Evolutionary conservation across 37 sponge, comb jelly and placozoan species (phyloP).

Genomic region (Halisarca cf. caerulea): DNA sequence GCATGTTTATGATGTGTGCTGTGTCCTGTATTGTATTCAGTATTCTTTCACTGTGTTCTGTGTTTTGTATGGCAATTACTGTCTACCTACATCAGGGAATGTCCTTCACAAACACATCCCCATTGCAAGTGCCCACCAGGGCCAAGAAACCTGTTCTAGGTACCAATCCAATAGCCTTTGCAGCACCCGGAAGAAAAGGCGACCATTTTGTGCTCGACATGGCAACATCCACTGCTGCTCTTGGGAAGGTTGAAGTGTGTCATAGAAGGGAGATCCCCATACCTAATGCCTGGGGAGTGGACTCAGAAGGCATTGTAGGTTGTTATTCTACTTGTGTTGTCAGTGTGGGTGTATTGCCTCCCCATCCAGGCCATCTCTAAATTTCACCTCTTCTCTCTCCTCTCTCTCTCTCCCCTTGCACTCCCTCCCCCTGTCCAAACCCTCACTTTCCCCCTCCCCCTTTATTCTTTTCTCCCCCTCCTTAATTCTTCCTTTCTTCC

Average conservation of each 20-base stretch:
- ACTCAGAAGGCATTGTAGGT: slow-evolving; percentile 49
- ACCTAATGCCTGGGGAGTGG: slow-evolving; percentile 85
- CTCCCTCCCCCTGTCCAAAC: background rate
- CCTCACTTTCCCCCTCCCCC: background rate
- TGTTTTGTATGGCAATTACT: background rate
- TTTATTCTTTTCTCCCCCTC: background rate
- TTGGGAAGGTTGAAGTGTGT: slow-evolving; percentile 89
- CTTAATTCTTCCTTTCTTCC: background rate
- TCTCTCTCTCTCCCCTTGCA: background rate
- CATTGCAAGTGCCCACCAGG: slow-evolving; percentile 78
- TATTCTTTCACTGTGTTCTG: no score
- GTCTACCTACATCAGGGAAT: slow-evolving; percentile 55
- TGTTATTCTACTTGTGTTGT: no score
- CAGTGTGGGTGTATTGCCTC: no score
- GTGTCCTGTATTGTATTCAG: background rate
- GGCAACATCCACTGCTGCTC: slow-evolving; percentile 85
- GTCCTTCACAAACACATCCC: slow-evolving; percentile 87
- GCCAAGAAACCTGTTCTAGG: slow-evolving; percentile 72
- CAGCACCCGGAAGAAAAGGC: slow-evolving; percentile 75
- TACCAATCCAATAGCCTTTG: slow-evolving; percentile 85
- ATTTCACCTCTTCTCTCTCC: background rate
- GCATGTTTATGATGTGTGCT: background rate
- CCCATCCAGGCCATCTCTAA: no score
- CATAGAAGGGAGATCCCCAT: slow-evolving; percentile 66
- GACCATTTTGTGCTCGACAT: slow-evolving; percentile 90